phyloP scores from a whole-genome alignment of 2,113 vertebrate species.

The Callipepla squamata region DNA sequence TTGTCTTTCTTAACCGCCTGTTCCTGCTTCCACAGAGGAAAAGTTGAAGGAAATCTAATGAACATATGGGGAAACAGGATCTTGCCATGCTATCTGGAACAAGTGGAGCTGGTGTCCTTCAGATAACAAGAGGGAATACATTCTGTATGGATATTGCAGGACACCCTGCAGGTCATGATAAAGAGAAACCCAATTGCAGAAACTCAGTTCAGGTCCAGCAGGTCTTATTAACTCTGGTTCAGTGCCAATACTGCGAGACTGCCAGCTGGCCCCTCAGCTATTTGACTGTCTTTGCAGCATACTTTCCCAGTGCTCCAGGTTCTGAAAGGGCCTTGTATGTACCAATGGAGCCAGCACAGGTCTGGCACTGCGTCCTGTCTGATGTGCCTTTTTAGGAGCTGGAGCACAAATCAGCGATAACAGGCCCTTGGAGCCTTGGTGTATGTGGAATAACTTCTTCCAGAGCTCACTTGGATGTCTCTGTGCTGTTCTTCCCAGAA shows the following conservation, averaged over 20 bases:
- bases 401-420: not conserved
- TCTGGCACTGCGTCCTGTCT: not conserved
- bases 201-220: not conserved
- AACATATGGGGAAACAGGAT: not conserved
- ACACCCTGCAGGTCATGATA: not conserved
- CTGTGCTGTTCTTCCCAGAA: not conserved
- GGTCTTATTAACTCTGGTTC: constrained; percentile 19
- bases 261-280: constrained; percentile 24
- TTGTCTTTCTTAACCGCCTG: not conserved
- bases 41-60: not conserved
- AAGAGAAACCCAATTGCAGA: constrained; percentile 15
- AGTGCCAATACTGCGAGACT: not conserved
- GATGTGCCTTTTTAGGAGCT: not conserved
- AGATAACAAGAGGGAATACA: not conserved
- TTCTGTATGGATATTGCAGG: not conserved
- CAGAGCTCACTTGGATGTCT: not conserved
- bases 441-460: not conserved
- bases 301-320: not conserved
- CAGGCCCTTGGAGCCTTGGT: not conserved
- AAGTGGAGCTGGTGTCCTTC: not conserved
- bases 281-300: not conserved
- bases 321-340: constrained; percentile 28
- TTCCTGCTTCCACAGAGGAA: not conserved
- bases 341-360: not conserved
- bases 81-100: not conserved